Conservation (phyloP, 2,113 vertebrate genomes). For the Pampusana beccarii region DNA sequence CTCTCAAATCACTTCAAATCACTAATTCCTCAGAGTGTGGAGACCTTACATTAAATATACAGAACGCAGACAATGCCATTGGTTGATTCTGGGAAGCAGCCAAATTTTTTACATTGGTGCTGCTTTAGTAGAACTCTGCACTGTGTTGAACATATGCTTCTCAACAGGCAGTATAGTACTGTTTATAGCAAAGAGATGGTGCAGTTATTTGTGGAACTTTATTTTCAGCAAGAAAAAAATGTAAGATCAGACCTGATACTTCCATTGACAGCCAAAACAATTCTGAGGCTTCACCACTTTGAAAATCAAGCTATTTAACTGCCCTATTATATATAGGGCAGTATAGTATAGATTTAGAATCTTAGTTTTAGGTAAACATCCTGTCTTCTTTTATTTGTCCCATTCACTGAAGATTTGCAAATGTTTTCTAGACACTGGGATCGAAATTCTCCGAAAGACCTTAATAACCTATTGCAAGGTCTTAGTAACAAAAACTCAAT, state of each 20-base stretch:
- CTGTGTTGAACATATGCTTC: constrained; percentile 50
- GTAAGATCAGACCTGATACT: background rate
- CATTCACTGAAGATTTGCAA: background rate
- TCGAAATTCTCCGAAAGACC: background rate
- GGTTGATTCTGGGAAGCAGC: constrained; percentile 48
- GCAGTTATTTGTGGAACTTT: background rate
- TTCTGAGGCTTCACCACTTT: background rate
- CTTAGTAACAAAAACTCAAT: background rate
- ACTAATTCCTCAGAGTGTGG: background rate
- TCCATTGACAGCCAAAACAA: background rate
- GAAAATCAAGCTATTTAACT: background rate
- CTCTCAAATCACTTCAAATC: constrained; percentile 11
- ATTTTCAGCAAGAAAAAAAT: background rate
- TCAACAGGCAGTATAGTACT: constrained; percentile 28
- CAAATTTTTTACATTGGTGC: constrained; percentile 26
- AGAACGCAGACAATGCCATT: constrained; percentile 22
- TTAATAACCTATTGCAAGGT: background rate
- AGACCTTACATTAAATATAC: constrained; percentile 3
- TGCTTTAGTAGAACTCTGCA: constrained; percentile 16
- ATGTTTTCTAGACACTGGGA: background rate
- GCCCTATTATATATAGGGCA: background rate
- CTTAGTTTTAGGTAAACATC: background rate
- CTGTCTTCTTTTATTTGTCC: background rate
- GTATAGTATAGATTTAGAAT: background rate
- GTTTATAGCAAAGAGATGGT: background rate